A percentile compares a stretch with the other conserved stretches of the same genome.
Conservation (phyloP, 1,140 invertebrate genomes). For the Cataglyphis hispanica region DNA sequence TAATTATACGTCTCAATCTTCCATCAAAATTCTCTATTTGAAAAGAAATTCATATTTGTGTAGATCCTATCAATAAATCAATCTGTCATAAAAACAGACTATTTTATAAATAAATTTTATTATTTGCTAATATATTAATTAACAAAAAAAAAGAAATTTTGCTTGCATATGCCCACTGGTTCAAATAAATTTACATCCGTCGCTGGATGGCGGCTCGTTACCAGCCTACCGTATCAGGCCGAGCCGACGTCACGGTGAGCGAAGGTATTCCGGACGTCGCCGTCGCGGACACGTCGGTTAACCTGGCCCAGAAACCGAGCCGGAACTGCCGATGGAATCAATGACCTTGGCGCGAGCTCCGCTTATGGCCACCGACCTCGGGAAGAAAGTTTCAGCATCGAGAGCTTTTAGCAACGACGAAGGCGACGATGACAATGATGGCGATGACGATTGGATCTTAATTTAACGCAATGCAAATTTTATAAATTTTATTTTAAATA, state of each 20-base stretch:
- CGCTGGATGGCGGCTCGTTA: slow-evolving; percentile 54
- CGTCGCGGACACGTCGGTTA: slow-evolving; percentile 75
- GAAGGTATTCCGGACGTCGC: slow-evolving; percentile 73
- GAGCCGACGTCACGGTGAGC: slow-evolving; percentile 61
- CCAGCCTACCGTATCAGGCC: slow-evolving; percentile 54
- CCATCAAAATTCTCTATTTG: too few species aligned
- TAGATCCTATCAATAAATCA: background rate
- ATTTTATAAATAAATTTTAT: background rate
- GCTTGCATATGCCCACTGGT: background rate
- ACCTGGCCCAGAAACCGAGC: slow-evolving; percentile 84
- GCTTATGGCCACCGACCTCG: slow-evolving; percentile 70
- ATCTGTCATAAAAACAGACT: background rate
- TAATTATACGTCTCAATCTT: too few species aligned
- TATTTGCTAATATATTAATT: background rate
- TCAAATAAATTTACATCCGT: background rate
- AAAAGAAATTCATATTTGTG: background rate
- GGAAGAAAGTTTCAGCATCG: slow-evolving; percentile 73
- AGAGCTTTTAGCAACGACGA: slow-evolving; percentile 19
- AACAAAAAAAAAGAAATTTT: background rate
- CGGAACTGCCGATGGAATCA: slow-evolving; percentile 83
- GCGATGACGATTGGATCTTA: background rate
- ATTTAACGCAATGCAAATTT: background rate
- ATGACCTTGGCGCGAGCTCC: slow-evolving; percentile 81
- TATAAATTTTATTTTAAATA: background rate
- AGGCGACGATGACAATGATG: background rate